Evolutionary conservation across 2,888 invertebrate genomes (phyloP).

Genomic region (Lasioglossum malachurum): DNA sequence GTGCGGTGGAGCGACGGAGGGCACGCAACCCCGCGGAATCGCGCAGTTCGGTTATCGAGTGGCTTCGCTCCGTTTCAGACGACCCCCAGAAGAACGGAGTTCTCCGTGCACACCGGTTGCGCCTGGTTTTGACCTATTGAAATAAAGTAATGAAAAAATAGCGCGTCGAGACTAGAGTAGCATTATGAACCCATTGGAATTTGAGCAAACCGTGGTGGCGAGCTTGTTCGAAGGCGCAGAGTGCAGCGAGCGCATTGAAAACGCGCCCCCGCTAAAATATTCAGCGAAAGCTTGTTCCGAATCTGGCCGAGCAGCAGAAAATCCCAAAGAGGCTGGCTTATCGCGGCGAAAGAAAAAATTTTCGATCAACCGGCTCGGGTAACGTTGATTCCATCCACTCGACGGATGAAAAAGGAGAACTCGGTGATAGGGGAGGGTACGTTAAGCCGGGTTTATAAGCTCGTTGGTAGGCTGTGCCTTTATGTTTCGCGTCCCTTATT

Average conservation of each 20-base stretch:
- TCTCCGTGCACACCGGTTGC: neutral
- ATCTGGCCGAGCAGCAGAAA: neutral
- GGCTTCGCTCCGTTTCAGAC: neutral
- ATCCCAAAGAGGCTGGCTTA: neutral
- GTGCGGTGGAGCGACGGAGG: neutral
- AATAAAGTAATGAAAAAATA: neutral
- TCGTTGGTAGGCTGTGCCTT: slow-evolving; percentile 69
- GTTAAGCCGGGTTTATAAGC: slow-evolving; percentile 75
- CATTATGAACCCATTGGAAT: neutral
- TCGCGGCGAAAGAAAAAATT: neutral
- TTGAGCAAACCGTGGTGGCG: neutral
- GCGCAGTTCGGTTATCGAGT: neutral
- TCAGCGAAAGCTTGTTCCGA: neutral
- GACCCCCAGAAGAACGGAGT: neutral
- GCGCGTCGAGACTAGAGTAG: neutral
- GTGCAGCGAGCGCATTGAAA: neutral
- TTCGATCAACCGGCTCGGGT: slow-evolving; percentile 39
- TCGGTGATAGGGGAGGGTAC: slow-evolving; percentile 44
- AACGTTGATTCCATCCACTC: slow-evolving; percentile 42
- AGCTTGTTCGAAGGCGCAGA: neutral
- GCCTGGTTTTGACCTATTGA: neutral
- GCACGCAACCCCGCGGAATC: neutral
- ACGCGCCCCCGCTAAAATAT: neutral
- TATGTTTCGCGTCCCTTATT: slow-evolving; percentile 71
- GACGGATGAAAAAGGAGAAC: neutral